Evolutionary conservation across 2,888 invertebrate species (phyloP).

Genomic region (Platycheirus rosarum): DNA sequence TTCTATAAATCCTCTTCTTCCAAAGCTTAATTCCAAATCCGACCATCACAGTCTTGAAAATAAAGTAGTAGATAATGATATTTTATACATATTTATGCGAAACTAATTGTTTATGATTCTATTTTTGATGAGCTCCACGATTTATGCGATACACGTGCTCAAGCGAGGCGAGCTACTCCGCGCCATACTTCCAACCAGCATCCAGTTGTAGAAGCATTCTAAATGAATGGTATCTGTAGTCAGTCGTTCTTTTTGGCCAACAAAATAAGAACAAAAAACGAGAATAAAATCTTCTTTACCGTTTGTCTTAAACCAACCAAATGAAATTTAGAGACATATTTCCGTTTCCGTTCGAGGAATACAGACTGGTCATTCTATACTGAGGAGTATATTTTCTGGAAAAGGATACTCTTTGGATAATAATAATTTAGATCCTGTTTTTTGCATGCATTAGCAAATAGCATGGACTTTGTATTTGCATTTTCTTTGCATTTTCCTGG

Average conservation of each 20-base stretch:
- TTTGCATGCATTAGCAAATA: slow-evolving; percentile 34
- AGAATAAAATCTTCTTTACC: slow-evolving; percentile 10
- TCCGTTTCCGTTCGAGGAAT: too few species aligned
- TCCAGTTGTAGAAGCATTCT: too few species aligned
- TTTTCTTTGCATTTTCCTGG: too few species aligned
- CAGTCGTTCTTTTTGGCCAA: not conserved
- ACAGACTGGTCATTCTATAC: not conserved
- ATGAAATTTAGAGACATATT: slow-evolving; percentile 13
- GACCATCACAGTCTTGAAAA: too few species aligned
- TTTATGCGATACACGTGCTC: slow-evolving; percentile 45
- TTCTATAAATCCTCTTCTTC: too few species aligned
- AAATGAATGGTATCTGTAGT: slow-evolving; percentile 10
- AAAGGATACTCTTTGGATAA: slow-evolving; percentile 17
- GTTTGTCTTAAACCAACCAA: not conserved
- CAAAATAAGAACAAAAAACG: not conserved
- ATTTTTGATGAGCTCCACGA: slow-evolving; percentile 42
- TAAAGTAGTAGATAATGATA: too few species aligned
- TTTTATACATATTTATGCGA: too few species aligned
- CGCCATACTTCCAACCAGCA: slow-evolving; percentile 11
- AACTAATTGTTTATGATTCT: slow-evolving; percentile 51
- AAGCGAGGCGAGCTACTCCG: too few species aligned
- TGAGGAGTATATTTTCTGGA: slow-evolving; percentile 1
- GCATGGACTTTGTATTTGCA: not conserved
- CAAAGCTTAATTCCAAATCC: too few species aligned
- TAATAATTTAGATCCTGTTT: slow-evolving; percentile 45